A percentile compares a stretch with the other conserved stretches of the same genome.
Conservation (phyloP, 2,113 vertebrate genomes). For the Hassar affinis region DNA sequence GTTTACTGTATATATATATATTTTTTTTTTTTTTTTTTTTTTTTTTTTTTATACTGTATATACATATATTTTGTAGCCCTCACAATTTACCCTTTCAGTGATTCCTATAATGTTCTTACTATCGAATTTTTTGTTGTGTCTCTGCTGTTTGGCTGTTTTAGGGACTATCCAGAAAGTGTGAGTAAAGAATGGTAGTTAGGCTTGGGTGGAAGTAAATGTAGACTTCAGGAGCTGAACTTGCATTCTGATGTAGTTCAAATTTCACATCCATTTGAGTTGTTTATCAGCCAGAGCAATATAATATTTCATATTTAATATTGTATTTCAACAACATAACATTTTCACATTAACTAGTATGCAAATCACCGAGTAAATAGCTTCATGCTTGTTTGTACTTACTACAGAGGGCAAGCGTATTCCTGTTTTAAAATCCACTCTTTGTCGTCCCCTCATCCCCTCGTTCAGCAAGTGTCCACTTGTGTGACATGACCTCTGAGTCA, state of each 20-base stretch:
- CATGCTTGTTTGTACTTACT: not conserved
- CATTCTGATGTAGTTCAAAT: not conserved
- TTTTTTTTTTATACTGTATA: no score
- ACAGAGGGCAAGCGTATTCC: not conserved
- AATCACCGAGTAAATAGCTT: conserved; percentile 5
- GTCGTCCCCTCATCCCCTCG: not conserved
- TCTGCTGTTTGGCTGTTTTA: conserved; percentile 70
- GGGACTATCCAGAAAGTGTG: conserved; percentile 60
- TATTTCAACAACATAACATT: not conserved
- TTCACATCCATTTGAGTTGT: not conserved
- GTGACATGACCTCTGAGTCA: not conserved
- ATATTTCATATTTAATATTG: not conserved
- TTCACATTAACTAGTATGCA: not conserved
- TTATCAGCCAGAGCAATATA: not conserved
- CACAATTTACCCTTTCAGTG: not conserved
- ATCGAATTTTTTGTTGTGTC: conserved; percentile 61
- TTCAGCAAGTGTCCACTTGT: not conserved
- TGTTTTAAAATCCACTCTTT: not conserved
- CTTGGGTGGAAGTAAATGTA: not conserved
- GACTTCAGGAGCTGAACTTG: not conserved
- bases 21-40: no score
- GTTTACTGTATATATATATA: not conserved
- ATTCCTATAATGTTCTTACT: not conserved
- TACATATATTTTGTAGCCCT: no score
- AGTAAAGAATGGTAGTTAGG: not conserved